Percentiles rank a stretch among this genome's conserved stretches.
Evolutionary conservation across 1,140 invertebrate species (phyloP).

Genomic region (Odontomachus brunneus): DNA sequence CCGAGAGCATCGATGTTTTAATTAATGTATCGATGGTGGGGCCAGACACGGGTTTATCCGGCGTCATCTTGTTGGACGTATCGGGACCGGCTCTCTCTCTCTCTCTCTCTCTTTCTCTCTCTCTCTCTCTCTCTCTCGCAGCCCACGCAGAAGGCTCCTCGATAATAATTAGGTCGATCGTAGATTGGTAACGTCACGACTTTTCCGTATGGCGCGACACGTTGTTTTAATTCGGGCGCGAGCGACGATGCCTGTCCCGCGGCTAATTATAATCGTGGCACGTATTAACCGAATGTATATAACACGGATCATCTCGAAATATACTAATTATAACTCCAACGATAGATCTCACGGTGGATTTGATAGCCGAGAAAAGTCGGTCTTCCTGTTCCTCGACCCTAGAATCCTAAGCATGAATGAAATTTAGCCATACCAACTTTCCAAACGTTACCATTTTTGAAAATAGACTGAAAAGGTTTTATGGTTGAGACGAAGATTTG

Average conservation of each 20-base stretch:
- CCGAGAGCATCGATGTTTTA: constrained; percentile 76
- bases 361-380: too few relatives aligned
- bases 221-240: neutral
- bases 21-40: constrained; percentile 79
- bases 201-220: constrained; percentile 12
- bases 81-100: constrained; percentile 49
- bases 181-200: constrained; percentile 23
- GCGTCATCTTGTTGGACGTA: constrained; percentile 56
- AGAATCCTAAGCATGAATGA: too few relatives aligned
- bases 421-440: too few relatives aligned
- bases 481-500: too few relatives aligned
- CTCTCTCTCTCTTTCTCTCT: too few relatives aligned
- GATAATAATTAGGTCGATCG: constrained; percentile 72
- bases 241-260: neutral
- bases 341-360: too few relatives aligned
- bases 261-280: constrained; percentile 60
- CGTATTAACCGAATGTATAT: constrained; percentile 65
- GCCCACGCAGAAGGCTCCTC: constrained; percentile 44
- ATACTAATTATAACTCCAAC: too few relatives aligned
- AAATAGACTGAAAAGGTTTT: too few relatives aligned
- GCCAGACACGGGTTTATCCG: constrained; percentile 53
- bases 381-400: too few relatives aligned
- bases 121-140: too few relatives aligned
- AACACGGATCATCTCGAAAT: neutral
- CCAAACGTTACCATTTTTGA: too few relatives aligned